Percentiles rank a stretch among this genome's conserved stretches.
Conservation (phyloP, 2,113 vertebrate species). For the Beaufortia kweichowensis region DNA sequence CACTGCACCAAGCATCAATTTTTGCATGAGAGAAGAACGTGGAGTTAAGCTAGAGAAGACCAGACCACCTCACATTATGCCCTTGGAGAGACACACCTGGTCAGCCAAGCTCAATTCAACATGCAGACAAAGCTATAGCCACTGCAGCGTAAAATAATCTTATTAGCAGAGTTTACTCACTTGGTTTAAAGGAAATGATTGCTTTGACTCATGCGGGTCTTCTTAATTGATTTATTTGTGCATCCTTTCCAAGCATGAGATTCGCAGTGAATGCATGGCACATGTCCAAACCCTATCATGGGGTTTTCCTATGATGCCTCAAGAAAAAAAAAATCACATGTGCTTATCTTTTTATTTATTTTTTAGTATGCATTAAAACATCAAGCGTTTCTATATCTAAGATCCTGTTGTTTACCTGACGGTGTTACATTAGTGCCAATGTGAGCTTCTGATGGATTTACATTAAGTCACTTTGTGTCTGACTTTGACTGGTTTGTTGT, state of each 20-base stretch:
- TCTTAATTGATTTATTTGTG: constrained; percentile 34
- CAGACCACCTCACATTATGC: background rate
- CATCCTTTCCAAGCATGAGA: constrained; percentile 17
- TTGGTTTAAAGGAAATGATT: constrained; percentile 29
- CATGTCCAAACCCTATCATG: background rate
- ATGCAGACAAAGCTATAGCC: constrained; percentile 7
- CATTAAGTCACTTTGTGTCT: constrained; percentile 27
- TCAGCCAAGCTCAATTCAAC: constrained; percentile 9
- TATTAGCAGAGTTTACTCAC: constrained; percentile 23
- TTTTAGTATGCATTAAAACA: background rate
- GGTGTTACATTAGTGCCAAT: constrained; percentile 8
- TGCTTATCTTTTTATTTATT: background rate
- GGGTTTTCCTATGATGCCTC: background rate
- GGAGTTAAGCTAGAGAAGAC: constrained; percentile 24
- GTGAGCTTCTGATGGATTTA: constrained; percentile 14
- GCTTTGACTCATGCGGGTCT: constrained; percentile 15
- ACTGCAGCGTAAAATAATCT: constrained; percentile 17
- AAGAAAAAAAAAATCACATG: background rate
- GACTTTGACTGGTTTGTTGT: constrained; percentile 28
- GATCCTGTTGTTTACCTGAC: background rate
- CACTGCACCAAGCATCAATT: constrained; percentile 51
- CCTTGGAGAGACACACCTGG: constrained; percentile 26
- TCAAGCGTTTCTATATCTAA: background rate
- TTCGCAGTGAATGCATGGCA: background rate
- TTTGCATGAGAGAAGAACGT: constrained; percentile 37